These are phyloP conservation scores for Panagrolaimus sp. DNA, from an alignment of 1,140 invertebrate genomes.

Conservation along the genomic window DNA sequence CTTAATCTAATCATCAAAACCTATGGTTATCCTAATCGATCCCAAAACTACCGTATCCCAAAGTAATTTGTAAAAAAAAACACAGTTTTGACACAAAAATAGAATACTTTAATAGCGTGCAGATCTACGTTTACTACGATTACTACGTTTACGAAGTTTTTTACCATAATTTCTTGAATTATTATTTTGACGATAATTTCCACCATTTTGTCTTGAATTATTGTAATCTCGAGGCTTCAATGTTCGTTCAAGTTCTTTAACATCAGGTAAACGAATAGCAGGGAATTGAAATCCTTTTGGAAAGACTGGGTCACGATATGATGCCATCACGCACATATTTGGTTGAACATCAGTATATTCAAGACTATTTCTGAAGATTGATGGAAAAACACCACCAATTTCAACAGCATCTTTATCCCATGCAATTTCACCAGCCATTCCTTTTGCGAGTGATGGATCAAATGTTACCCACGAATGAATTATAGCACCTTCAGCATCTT, in stretches of 20 bases:
- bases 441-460: constrained; percentile 47
- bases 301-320: constrained; percentile 50
- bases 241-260: constrained; percentile 35
- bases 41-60: no score
- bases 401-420: constrained; percentile 38
- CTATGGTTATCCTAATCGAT: no score
- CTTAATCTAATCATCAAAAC: no score
- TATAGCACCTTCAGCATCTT: constrained; percentile 10
- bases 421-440: constrained; percentile 45
- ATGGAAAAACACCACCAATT: constrained; percentile 33
- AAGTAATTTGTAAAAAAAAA: no score
- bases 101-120: no score
- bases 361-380: constrained; percentile 39
- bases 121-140: no score
- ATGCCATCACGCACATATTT: constrained; percentile 37
- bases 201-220: background rate
- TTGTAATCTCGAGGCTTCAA: constrained; percentile 50
- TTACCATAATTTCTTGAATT: no score
- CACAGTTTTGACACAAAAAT: no score
- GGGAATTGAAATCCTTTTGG: constrained; percentile 48
- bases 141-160: no score
- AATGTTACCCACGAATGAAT: constrained; percentile 31
- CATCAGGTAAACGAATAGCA: constrained; percentile 39
- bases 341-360: constrained; percentile 19
- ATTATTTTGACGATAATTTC: no score